phyloP scores from a whole-genome alignment of 2,113 vertebrate species.

The Rostratula benghalensis region DNA sequence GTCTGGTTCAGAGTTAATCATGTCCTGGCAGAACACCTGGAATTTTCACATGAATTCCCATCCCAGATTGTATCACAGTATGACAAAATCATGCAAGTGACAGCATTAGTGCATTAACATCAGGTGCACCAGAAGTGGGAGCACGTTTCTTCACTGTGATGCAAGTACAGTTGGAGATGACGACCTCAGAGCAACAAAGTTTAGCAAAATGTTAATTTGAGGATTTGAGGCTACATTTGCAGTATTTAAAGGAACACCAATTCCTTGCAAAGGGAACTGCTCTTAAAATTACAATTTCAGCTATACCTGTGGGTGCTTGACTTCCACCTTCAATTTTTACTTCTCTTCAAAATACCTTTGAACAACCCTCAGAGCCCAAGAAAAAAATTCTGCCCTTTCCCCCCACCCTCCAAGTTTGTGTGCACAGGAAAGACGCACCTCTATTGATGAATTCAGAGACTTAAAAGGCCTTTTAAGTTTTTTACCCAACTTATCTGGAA shows the following conservation, averaged over 20 bases:
- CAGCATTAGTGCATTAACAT: not conserved
- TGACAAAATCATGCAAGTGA: not conserved
- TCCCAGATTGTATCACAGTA: not conserved
- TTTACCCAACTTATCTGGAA: no score
- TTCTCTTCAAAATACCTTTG: not conserved
- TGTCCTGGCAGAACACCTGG: not conserved
- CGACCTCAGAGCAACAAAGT: rapidly evolving
- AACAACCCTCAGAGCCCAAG: not conserved
- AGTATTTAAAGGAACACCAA: not conserved
- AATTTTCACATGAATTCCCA: not conserved
- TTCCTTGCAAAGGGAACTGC: not conserved
- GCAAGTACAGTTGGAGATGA: not conserved
- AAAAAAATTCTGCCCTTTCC: not conserved
- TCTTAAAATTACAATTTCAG: not conserved
- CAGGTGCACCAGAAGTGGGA: not conserved
- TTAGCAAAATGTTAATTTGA: not conserved
- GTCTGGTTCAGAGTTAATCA: not conserved
- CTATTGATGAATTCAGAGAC: not conserved
- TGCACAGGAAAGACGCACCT: not conserved
- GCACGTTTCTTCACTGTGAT: rapidly evolving
- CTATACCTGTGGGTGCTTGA: not conserved
- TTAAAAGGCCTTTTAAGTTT: not conserved
- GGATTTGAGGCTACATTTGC: not conserved
- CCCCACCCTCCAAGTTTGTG: rapidly evolving
- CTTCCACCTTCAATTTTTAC: not conserved